These are phyloP conservation scores for Acleris emargana DNA, from an alignment of 2,888 invertebrate species.

Conservation along the genomic window DNA sequence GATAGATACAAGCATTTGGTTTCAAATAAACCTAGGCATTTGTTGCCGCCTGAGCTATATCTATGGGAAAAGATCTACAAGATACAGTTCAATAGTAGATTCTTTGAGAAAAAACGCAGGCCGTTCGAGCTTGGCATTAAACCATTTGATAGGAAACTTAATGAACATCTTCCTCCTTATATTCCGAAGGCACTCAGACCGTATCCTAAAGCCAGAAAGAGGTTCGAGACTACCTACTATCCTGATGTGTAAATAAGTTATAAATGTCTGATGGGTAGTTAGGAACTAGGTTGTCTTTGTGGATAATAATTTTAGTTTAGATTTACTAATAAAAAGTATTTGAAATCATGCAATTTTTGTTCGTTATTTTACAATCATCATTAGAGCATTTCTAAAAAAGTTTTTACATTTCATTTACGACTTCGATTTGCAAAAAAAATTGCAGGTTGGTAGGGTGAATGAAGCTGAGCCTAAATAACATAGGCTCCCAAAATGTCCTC, in stretches of 20 bases:
- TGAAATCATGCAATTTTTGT: conserved; percentile 1
- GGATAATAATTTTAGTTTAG: conserved; percentile 10
- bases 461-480: too few species aligned
- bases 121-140: conserved; percentile 87
- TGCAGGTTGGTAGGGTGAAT: too few species aligned
- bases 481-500: too few species aligned
- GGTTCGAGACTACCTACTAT: conserved; percentile 87
- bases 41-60: conserved; percentile 87
- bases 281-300: not conserved
- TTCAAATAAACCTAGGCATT: conserved; percentile 86
- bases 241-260: conserved; percentile 73
- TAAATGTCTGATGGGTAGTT: not conserved
- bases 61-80: conserved; percentile 94
- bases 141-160: conserved; percentile 85
- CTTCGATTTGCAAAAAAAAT: too few species aligned
- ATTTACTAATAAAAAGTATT: conserved; percentile 9
- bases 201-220: conserved; percentile 84
- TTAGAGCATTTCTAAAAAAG: too few species aligned
- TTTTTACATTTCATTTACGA: too few species aligned
- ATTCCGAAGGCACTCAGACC: conserved; percentile 87
- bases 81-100: conserved; percentile 86
- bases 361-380: not conserved
- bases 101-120: conserved; percentile 86
- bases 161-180: conserved; percentile 87
- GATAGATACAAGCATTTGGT: conserved; percentile 86